These are phyloP conservation scores for Gobiocypris rarus DNA, from an alignment of 2,113 vertebrate species.

Conservation along the genomic window DNA sequence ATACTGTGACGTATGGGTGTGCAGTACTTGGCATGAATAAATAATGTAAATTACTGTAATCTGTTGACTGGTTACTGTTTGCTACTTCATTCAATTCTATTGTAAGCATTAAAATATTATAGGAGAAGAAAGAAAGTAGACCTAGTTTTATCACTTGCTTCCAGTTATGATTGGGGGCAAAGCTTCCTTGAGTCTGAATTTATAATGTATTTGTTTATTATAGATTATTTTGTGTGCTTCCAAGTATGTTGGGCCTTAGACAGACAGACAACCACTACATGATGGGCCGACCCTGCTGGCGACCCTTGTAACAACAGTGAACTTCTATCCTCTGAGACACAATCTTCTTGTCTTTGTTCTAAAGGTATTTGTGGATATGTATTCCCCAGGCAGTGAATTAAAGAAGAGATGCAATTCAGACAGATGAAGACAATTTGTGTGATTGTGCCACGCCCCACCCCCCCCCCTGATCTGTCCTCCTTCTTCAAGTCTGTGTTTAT, in stretches of 20 bases:
- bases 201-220: not conserved
- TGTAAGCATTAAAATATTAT: no score
- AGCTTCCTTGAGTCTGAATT: not conserved
- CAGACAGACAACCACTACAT: not conserved
- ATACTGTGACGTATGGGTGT: not conserved
- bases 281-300: not conserved
- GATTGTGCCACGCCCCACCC: conserved; percentile 24
- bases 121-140: no score
- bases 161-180: no score
- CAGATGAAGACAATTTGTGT: conserved; percentile 63
- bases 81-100: not conserved
- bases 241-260: not conserved
- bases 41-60: not conserved
- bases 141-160: not conserved
- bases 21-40: not conserved
- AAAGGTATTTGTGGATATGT: conserved; percentile 51
- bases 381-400: conserved; percentile 56
- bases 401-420: conserved; percentile 49
- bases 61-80: not conserved
- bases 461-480: conserved; percentile 36
- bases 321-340: conserved; percentile 26
- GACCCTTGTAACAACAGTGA: conserved; percentile 30
- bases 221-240: not conserved
- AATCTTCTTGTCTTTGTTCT: conserved; percentile 34
- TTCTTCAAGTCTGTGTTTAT: conserved; percentile 56